Base-by-base conservation (phyloP, 2,888 invertebrate species). In the Ochropleura plecta region DNA sequence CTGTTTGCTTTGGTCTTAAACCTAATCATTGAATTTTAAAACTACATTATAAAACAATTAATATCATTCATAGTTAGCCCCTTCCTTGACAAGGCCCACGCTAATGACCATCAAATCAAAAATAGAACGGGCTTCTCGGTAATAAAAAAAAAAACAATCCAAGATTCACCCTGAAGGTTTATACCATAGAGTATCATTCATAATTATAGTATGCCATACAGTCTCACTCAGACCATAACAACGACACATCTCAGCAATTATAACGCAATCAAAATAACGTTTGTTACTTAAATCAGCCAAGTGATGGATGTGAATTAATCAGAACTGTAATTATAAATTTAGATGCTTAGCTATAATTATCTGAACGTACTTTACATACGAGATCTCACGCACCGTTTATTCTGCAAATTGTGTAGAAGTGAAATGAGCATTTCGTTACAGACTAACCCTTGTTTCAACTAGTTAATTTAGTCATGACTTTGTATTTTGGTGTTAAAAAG, bases 261-360 rank as follows among this genome's bases (percentile, higher is more conserved):
- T 92, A 96, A 94, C 88, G 93, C 93, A 94, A 96, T 96, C 93
- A 94, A 91, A 92, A 79, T 86, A 86, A 82, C 89, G 89, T 92
- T 89, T 89, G 89, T 87, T 86, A 68, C 67, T 46, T 62, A 72
- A 76, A 87, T 76, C 67, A 72, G 67, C 68, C 72, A 77, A 86
- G 88, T 91, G 91, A 93, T 92, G 88, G 89, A 85, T 84, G 90
- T 89, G 89, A 89, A 94, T 95, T 93, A 93, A 94, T 95, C 93
- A 92, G 83, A 78, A 78, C 82, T 82, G 86, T 93, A 92, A 93
- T 95, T 95, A 95, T 89, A 89, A 85, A 85, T 81, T 86, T 85
- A 81, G 55, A 81, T 81, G 79, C 70, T 73, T 81, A 76, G 78
- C 84, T 88, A 85, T 83, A 91, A 92, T 91, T 90, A 88, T 79